These are phyloP conservation scores for Andrena fulva DNA, from an alignment of 2,888 invertebrate species.

Conservation along the genomic window DNA sequence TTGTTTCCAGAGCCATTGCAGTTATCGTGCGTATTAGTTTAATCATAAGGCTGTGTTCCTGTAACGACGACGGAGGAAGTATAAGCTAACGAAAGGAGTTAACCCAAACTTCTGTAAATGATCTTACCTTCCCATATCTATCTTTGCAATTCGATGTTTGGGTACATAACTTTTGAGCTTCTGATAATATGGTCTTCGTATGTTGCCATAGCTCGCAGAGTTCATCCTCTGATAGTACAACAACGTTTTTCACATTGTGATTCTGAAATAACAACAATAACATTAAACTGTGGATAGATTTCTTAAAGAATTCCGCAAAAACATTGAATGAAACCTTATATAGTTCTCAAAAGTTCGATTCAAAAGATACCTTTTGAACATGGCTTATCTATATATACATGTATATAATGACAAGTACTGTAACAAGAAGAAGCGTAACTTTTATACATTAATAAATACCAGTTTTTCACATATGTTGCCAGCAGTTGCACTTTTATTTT, in stretches of 20 bases:
- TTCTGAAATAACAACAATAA: conserved; percentile 55
- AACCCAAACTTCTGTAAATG: not conserved
- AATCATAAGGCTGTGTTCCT: conserved; percentile 42
- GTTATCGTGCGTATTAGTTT: conserved; percentile 52
- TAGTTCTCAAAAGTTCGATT: not conserved
- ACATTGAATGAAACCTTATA: not conserved
- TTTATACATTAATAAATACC: conserved; percentile 52
- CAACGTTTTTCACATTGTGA: conserved; percentile 50
- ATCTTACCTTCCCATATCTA: conserved; percentile 31
- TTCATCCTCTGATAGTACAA: conserved; percentile 55
- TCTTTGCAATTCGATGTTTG: not conserved
- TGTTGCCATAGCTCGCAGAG: conserved; percentile 63
- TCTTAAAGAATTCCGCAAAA: not conserved
- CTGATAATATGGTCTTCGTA: conserved; percentile 48
- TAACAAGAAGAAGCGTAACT: not conserved
- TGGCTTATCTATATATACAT: not conserved
- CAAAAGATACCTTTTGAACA: conserved; percentile 6
- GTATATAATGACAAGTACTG: not conserved
- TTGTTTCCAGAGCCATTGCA: conserved; percentile 59
- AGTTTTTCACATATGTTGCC: conserved; percentile 60
- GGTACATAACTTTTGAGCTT: conserved; percentile 46
- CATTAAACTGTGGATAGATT: not conserved
- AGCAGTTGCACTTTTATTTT: conserved; percentile 35
- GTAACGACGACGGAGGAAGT: conserved; percentile 10
- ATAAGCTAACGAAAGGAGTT: not conserved